phyloP scores from a whole-genome alignment of 1,140 invertebrate species.

The Drosophila bifasciata region DNA sequence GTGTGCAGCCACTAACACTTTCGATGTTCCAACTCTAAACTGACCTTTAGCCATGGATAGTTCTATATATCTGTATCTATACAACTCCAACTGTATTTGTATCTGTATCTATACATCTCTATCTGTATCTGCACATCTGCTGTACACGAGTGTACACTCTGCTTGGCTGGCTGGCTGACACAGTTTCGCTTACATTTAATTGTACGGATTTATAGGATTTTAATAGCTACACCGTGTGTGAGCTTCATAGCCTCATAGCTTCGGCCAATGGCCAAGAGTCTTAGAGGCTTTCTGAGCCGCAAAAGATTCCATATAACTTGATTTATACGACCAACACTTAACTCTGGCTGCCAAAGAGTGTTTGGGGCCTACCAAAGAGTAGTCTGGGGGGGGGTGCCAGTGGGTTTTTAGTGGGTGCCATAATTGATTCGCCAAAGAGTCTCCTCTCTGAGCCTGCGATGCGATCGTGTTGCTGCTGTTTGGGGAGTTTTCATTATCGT shows the following conservation, averaged over 20 bases:
- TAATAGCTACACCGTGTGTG: slow-evolving; percentile 27
- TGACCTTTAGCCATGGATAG: slow-evolving; percentile 50
- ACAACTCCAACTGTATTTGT: too few relatives aligned
- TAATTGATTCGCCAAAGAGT: too few relatives aligned
- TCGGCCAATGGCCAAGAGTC: too few relatives aligned
- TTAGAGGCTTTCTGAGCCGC: too few relatives aligned
- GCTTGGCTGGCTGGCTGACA: slow-evolving; percentile 48
- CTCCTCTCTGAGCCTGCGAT: too few relatives aligned
- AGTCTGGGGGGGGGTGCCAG: neutral
- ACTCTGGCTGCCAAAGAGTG: neutral
- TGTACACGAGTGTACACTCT: slow-evolving; percentile 14
- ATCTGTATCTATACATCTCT: neutral
- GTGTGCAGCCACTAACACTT: slow-evolving; percentile 42
- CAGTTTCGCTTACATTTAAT: slow-evolving; percentile 53
- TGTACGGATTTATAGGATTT: slow-evolving; percentile 35
- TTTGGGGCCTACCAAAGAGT: too few relatives aligned
- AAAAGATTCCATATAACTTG: slow-evolving; percentile 12
- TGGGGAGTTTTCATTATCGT: too few relatives aligned
- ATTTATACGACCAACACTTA: slow-evolving; percentile 7
- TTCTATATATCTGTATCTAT: slow-evolving; percentile 40
- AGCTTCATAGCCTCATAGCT: neutral
- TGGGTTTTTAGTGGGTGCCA: neutral
- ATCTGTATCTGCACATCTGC: slow-evolving; percentile 11
- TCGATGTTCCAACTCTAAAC: slow-evolving; percentile 21
- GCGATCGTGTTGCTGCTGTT: too few relatives aligned